Evolutionary conservation across 2,797 vertebrate species (phyloP).

Genomic region (Ctenosaura bakeri): DNA sequence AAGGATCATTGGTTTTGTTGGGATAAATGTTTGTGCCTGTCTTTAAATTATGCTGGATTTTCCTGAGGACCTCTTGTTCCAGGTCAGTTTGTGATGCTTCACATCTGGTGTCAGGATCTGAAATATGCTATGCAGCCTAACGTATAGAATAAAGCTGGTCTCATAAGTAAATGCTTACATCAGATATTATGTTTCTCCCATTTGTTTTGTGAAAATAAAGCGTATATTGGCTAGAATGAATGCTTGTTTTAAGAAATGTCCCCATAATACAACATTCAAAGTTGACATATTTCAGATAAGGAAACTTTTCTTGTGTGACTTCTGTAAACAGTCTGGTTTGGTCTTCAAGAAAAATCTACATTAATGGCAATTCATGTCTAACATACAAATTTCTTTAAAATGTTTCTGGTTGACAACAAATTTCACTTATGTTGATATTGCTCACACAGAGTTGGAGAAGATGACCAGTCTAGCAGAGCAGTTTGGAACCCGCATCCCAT

Average conservation of each 20-base stretch:
- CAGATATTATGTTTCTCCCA: not conserved
- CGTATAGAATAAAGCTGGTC: not conserved
- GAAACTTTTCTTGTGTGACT: not conserved
- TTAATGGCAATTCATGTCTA: not conserved
- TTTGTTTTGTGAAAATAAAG: not conserved
- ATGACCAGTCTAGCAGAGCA: not conserved
- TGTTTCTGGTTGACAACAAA: not conserved
- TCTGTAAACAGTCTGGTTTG: conserved; percentile 10
- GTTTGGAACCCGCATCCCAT: not conserved
- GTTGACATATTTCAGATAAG: not conserved
- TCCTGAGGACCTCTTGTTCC: not conserved
- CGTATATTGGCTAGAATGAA: not conserved
- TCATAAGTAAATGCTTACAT: not conserved
- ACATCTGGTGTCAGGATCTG: not conserved
- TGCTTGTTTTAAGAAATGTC: not conserved
- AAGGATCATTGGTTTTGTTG: not conserved
- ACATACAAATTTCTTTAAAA: accelerated
- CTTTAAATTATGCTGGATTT: not conserved
- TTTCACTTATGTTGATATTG: accelerated
- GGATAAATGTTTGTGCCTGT: conserved; percentile 9
- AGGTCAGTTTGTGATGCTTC: not conserved
- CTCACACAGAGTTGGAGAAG: not conserved
- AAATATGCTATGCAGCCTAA: not conserved
- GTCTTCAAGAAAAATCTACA: not conserved
- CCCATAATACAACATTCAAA: not conserved